Conservation (phyloP, 2,797 vertebrate species). For the Sus cebifrons region DNA sequence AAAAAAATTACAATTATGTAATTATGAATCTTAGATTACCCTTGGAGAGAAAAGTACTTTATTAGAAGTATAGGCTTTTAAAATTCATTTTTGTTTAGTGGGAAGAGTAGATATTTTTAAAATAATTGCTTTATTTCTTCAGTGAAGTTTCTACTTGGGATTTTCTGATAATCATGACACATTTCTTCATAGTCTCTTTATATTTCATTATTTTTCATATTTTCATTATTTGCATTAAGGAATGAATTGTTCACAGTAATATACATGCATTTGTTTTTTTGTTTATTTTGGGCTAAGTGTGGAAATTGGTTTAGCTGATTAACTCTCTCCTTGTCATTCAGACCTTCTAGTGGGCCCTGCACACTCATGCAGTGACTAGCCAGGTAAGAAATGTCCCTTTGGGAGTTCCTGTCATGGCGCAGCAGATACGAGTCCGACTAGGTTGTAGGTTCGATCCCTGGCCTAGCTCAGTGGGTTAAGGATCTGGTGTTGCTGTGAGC, state of each 20-base stretch:
- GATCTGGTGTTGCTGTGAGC: too few relatives aligned
- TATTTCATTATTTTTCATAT: neutral
- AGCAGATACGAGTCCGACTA: too few relatives aligned
- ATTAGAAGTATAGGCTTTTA: neutral
- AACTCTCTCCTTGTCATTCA: neutral
- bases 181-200: neutral
- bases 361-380: neutral
- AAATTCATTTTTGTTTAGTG: neutral
- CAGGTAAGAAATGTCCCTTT: neutral
- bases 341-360: neutral
- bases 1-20: constrained; percentile 29
- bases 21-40: constrained; percentile 31
- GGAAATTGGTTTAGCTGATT: neutral
- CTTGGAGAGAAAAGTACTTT: constrained; percentile 2
- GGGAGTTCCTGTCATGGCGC: too few relatives aligned
- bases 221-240: constrained; percentile 21
- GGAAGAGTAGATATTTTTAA: constrained; percentile 11
- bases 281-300: neutral
- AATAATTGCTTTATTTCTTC: constrained; percentile 16
- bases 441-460: too few relatives aligned
- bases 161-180: neutral
- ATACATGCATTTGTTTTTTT: neutral
- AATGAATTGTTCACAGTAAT: neutral
- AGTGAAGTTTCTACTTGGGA: neutral
- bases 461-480: too few relatives aligned